These are phyloP conservation scores for Chelonus insularis DNA, from an alignment of 1,140 invertebrate genomes.

Conservation along the genomic window DNA sequence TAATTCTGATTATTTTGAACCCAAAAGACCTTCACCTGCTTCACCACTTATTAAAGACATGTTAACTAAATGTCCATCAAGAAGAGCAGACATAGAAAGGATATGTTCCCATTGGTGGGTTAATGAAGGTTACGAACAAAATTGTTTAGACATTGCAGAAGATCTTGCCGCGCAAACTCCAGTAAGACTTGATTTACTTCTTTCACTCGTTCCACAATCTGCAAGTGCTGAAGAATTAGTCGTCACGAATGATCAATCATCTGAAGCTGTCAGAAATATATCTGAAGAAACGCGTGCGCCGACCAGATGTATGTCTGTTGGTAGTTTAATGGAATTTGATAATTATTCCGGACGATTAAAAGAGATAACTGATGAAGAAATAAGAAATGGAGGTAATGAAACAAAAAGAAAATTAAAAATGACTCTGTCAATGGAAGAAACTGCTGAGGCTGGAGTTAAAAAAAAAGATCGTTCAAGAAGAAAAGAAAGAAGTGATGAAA, in stretches of 20 bases:
- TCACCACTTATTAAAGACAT: slow-evolving; percentile 93
- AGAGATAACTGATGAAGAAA: slow-evolving; percentile 67
- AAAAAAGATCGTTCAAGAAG: slow-evolving; percentile 64
- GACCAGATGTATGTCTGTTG: slow-evolving; percentile 68
- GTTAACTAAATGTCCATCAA: slow-evolving; percentile 87
- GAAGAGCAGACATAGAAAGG: slow-evolving; percentile 89
- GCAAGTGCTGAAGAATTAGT: slow-evolving; percentile 70
- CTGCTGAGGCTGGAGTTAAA: slow-evolving; percentile 58
- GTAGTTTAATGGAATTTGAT: slow-evolving; percentile 68
- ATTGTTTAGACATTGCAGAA: slow-evolving; percentile 84
- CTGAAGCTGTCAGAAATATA: slow-evolving; percentile 46
- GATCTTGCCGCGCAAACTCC: slow-evolving; percentile 87
- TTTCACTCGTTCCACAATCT: slow-evolving; percentile 77
- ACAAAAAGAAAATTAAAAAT: slow-evolving; percentile 73
- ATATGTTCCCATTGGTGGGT: slow-evolving; percentile 95
- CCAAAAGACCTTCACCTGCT: slow-evolving; percentile 89
- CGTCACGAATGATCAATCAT: slow-evolving; percentile 57
- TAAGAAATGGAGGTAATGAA: slow-evolving; percentile 45
- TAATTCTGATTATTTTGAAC: slow-evolving; percentile 95
- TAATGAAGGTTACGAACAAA: slow-evolving; percentile 82
- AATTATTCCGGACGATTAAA: slow-evolving; percentile 66
- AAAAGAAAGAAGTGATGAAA: slow-evolving; percentile 45
- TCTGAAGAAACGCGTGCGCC: slow-evolving; percentile 55
- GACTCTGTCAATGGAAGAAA: slow-evolving; percentile 68
- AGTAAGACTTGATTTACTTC: slow-evolving; percentile 83